A percentile compares a stretch with the other conserved stretches of the same genome.
These are phyloP conservation scores for Pachycephala philippinensis DNA, from an alignment of 2,113 vertebrate species.

Conservation along the genomic window DNA sequence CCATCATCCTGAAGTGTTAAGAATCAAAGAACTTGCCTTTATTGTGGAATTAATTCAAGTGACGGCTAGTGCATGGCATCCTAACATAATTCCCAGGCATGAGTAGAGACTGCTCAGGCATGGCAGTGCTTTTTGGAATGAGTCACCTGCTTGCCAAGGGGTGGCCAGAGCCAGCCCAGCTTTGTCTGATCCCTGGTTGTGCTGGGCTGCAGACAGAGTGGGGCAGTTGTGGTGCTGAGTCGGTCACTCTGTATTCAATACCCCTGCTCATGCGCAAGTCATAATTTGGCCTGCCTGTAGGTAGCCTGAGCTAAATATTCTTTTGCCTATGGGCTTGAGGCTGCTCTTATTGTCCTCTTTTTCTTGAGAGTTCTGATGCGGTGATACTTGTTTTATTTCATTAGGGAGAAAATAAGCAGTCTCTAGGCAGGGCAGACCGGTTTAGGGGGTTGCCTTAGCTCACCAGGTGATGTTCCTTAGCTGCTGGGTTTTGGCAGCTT, in stretches of 20 bases:
- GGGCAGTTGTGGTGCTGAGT: neutral
- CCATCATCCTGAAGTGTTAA: neutral
- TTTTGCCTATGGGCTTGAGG: neutral
- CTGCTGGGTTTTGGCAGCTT: neutral
- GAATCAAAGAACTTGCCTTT: neutral
- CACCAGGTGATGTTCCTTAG: neutral
- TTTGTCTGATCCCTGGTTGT: neutral
- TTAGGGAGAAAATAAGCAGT: neutral
- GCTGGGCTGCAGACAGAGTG: neutral
- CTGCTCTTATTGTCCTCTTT: neutral
- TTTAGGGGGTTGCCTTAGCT: neutral
- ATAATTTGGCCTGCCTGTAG: rapidly evolving
- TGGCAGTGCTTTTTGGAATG: neutral
- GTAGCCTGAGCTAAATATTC: neutral
- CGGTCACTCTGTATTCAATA: rapidly evolving
- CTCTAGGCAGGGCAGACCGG: neutral
- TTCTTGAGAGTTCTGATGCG: neutral
- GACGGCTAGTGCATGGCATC: neutral
- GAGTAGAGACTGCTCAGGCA: neutral
- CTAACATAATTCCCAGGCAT: neutral
- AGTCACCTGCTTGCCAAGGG: neutral
- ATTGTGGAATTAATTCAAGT: neutral
- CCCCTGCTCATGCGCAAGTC: neutral
- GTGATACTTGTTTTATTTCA: neutral
- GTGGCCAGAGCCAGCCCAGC: neutral